Evolutionary conservation across 2,888 invertebrate species (phyloP).

Genomic region (Lepas anatifera): DNA sequence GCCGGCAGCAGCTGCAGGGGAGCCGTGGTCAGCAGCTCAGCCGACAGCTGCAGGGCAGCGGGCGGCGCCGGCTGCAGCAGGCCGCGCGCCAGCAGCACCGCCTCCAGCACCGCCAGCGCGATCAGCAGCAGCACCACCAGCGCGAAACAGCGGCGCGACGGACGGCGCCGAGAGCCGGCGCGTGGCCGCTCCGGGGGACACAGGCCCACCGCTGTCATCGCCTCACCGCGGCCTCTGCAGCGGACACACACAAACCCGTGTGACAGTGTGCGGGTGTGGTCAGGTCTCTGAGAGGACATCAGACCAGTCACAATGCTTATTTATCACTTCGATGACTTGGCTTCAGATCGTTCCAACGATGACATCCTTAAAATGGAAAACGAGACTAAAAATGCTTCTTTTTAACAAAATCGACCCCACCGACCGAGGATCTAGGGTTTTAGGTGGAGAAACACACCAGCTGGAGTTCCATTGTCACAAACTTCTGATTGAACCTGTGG

Average conservation of each 20-base stretch:
- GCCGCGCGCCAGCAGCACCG: not conserved
- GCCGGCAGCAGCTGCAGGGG: not conserved
- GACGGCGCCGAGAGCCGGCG: not conserved
- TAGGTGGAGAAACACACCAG: too few species aligned
- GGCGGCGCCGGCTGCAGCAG: slow-evolving; percentile 4
- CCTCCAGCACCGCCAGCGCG: not conserved
- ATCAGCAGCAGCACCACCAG: not conserved
- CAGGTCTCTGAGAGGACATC: not conserved
- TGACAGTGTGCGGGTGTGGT: not conserved
- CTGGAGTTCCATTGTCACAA: too few species aligned
- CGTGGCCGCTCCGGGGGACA: not conserved
- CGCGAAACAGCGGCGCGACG: not conserved
- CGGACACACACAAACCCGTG: not conserved
- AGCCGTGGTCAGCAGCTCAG: not conserved
- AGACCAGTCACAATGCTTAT: not conserved
- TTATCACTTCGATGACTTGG: not conserved
- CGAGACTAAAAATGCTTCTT: too few species aligned
- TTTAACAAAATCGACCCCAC: too few species aligned
- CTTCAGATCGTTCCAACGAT: not conserved
- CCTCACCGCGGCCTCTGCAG: not conserved
- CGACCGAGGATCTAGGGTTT: too few species aligned
- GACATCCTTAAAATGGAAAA: not conserved
- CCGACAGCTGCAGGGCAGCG: not conserved
- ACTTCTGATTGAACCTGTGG: too few species aligned
- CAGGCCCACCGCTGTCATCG: not conserved